phyloP scores from a whole-genome alignment of 2,113 vertebrate species.

The Pithys albifrons region DNA sequence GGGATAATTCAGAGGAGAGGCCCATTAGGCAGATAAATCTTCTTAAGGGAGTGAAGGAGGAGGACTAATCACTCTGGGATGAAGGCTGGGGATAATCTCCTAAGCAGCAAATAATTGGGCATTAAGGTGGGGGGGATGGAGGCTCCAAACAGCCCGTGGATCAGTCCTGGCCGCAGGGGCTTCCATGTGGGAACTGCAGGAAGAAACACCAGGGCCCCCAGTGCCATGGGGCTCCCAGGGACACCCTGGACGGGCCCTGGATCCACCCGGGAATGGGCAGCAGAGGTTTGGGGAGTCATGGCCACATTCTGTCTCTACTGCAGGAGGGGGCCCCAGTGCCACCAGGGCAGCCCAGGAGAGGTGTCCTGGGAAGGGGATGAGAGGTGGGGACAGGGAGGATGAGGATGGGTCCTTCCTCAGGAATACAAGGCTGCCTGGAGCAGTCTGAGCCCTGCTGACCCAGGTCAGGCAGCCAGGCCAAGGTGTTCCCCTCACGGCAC shows the following conservation, averaged over 20 bases:
- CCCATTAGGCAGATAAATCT: background rate
- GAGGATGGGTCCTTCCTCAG: background rate
- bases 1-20: background rate
- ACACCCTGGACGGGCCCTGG: accelerated
- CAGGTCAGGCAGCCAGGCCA: accelerated
- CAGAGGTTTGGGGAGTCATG: background rate
- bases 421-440: background rate
- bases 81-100: background rate
- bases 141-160: background rate
- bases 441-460: background rate
- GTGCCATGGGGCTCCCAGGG: background rate
- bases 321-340: background rate
- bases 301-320: background rate
- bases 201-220: background rate
- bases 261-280: background rate
- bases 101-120: background rate
- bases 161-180: background rate
- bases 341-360: background rate
- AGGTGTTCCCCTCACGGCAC: background rate
- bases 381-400: background rate
- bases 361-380: background rate
- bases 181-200: background rate
- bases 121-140: background rate
- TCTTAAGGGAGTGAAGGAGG: background rate
- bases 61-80: background rate